Base-by-base conservation (phyloP, 2,888 invertebrate species). In the Melanophora roralis region DNA sequence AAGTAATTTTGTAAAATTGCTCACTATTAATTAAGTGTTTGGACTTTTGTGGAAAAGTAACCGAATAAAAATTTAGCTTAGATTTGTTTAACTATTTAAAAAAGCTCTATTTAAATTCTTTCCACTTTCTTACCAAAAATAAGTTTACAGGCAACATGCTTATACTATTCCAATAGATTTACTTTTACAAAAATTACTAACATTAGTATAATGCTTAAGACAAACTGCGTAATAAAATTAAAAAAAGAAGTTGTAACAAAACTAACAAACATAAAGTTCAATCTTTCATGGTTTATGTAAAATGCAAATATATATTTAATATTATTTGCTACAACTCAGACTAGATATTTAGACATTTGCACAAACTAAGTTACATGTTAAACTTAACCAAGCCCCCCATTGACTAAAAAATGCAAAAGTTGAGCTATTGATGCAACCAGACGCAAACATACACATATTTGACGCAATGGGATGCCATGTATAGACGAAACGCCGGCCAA, bases 401-500 rank as follows among this genome's bases (percentile, higher is more conserved):
- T 72, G 80, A 43, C 68, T 40, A 14, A 40, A 12, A 49, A 55
- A 57, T 23, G 72, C 62, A 67, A 62, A 75, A 57, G 65, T 75
- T 69, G 59, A 21, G 67, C 45, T 59, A 64, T 43, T 51, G 59
- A 64, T 43, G 16, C 40, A 36, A 27, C 23, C 51, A 7, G 27
- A 27, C 16, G 34, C 16, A 53, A 34, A 65, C 47, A 69, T 47
- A 43, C 57, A 49, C 14, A 71, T 60, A 75, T 75, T 76, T 43
- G 64, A 73, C 72, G 72, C 80, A 49, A 68, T 80, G 80, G 80
- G 80, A 80, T 76, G 68, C 72, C 80, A 55, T 80, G 80, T 73
- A 49, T 65, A 53, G 53, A 53, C 59, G 23, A 64, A 76, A 80
- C 76, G 76, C 80, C 80, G 80, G 76, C 76, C 68, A 80, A 76